Evolutionary conservation across 1,140 invertebrate genomes (phyloP), one percentile per base, ranked within the genome.

Genomic region (Aradophagus sp.): DNA sequence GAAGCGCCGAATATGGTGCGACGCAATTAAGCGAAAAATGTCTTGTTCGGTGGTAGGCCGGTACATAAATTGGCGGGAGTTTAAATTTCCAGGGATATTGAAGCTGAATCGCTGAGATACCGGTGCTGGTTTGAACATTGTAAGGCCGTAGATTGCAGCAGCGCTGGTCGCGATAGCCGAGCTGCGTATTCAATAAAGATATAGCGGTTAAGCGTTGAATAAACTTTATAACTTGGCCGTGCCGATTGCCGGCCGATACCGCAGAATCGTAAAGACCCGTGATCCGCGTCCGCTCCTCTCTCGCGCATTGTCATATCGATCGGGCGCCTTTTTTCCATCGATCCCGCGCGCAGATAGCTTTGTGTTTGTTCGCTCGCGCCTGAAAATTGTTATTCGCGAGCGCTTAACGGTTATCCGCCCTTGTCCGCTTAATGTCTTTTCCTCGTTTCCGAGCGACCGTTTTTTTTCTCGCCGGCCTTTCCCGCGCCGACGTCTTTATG

Each of bases 301-400:
- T n/a, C n/a, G n/a, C 42, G 48, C 52, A 56, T 70, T 70, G 58
- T 58, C 67, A 65, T 59, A 65, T 59, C 67, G 53, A 58, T 70
- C 52, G 50, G 50, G 15, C 29, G n/a, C n/a, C n/a, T 58, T 65
- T 71, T 68, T 65, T 65, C 19, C 50, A n/a, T 12, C 42, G 67
- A 71, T 71, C 47, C 34, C 47, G 26, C 8, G 16, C 11, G 12
- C 38, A 26, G 67, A 71, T 71, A 71, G 61, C 68, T 71, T 71
- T 71, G 68, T 71, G 48, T 66, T 71, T 71, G 68, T 50, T 65
- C 68, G 68, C 59, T 71, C 68, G 55, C 68, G 68, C 68, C 68
- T 71, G 68, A 71, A 71, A 71, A 71, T 71, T 61, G 56, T 48
- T 58, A 71, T 61, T 56, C 48, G 39, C 50, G 13, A 34, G 39